Evolutionary conservation across 2,888 invertebrate genomes (phyloP).

Genomic region (Sphaerophoria taeniata): DNA sequence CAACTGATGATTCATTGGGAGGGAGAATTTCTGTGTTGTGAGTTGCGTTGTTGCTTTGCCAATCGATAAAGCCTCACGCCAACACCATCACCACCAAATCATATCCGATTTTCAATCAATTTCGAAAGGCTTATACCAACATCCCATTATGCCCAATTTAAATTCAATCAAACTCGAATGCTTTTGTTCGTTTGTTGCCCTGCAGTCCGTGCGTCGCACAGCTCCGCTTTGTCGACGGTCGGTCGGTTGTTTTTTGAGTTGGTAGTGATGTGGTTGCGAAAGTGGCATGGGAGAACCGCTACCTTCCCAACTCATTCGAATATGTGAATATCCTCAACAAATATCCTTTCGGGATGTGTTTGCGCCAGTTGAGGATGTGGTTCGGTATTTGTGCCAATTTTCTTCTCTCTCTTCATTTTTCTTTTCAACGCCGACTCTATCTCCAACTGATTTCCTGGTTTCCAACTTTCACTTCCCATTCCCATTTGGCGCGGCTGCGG

Average conservation of each 20-base stretch:
- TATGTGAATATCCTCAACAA: constrained; percentile 27
- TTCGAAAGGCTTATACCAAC: constrained; percentile 73
- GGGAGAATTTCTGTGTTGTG: background rate
- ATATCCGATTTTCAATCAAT: too few species aligned
- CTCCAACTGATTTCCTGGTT: constrained; percentile 24
- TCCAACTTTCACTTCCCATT: background rate
- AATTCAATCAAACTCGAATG: constrained; percentile 73
- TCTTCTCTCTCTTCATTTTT: constrained; percentile 40
- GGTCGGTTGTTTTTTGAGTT: too few species aligned
- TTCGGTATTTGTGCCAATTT: constrained; percentile 68
- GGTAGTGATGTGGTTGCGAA: too few species aligned
- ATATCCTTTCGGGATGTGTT: constrained; percentile 58
- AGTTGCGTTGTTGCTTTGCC: constrained; percentile 3
- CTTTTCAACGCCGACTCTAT: background rate
- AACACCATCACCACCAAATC: too few species aligned
- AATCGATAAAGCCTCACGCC: background rate
- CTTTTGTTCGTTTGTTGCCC: constrained; percentile 69
- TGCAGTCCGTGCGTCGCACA: constrained; percentile 9
- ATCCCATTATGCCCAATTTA: constrained; percentile 75
- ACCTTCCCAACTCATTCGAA: background rate
- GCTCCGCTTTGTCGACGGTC: too few species aligned
- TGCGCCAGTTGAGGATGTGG: constrained; percentile 7
- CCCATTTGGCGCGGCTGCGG: too few species aligned
- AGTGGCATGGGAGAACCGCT: too few species aligned
- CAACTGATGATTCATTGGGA: background rate